These are phyloP conservation scores for Kryphioiulus occultus DNA, from an alignment of 2,888 invertebrate species.

Conservation along the genomic window DNA sequence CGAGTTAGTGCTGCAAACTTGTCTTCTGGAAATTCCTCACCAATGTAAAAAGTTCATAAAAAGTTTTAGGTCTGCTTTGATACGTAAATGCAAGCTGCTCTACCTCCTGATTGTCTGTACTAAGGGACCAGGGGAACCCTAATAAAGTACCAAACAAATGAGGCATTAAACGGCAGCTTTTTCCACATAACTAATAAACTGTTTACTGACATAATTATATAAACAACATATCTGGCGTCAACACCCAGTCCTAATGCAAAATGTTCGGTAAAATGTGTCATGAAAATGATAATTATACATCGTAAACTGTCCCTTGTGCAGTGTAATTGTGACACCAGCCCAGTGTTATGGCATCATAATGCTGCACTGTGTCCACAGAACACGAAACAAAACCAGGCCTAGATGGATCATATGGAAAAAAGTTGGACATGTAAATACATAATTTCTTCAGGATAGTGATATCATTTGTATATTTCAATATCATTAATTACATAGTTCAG, in stretches of 20 bases:
- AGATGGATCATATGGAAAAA: background rate
- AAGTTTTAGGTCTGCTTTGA: background rate
- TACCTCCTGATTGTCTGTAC: background rate
- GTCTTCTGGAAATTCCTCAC: background rate
- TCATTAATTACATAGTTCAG: background rate
- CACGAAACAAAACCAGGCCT: background rate
- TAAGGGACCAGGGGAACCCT: background rate
- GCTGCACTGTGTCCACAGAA: background rate
- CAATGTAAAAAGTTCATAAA: background rate
- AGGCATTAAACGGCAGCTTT: background rate
- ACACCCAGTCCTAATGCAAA: background rate
- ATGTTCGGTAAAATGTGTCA: background rate
- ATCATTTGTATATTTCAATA: background rate
- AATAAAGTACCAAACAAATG: background rate
- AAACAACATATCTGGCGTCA: background rate
- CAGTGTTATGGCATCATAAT: background rate
- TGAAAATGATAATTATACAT: slow-evolving; percentile 5
- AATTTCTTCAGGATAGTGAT: background rate
- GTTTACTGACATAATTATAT: background rate
- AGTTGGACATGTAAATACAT: background rate
- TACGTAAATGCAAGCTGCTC: background rate
- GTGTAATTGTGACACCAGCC: background rate
- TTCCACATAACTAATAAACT: background rate
- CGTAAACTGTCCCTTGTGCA: slow-evolving; percentile 12
- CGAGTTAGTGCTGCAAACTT: background rate